A percentile compares a stretch with the other conserved stretches of the same genome.
Conservation (phyloP, 2,113 vertebrate species). For the Myrmecophaga tridactyla region DNA sequence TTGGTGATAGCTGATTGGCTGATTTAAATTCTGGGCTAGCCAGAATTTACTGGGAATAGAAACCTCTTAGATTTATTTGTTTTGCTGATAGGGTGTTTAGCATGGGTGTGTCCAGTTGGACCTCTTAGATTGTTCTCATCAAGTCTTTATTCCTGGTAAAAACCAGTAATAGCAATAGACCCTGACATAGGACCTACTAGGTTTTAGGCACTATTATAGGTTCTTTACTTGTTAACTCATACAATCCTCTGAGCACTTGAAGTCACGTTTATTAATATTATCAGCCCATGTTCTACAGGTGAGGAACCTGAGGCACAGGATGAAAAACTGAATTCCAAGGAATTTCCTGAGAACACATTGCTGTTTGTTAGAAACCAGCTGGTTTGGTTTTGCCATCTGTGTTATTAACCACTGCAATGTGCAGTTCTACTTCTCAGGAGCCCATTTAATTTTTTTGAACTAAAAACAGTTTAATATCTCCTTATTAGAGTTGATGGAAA, state of each 20-base stretch:
- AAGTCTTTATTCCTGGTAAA: neutral
- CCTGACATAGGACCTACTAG: neutral
- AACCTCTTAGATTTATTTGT: no score
- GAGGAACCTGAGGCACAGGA: neutral
- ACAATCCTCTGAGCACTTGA: neutral
- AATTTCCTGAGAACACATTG: neutral
- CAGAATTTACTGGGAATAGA: no score
- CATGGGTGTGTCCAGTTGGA: no score
- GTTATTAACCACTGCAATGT: neutral
- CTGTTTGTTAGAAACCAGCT: neutral
- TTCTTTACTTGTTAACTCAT: neutral
- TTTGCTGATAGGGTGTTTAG: no score
- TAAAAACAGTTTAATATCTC: neutral
- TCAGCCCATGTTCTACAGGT: neutral
- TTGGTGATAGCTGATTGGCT: no score
- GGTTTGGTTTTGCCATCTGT: neutral
- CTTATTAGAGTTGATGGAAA: neutral
- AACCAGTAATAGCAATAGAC: neutral
- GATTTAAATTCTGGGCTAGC: no score
- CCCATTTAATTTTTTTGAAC: neutral
- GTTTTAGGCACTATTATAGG: neutral
- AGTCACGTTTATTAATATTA: neutral
- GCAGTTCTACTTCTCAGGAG: neutral
- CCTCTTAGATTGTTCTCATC: no score
- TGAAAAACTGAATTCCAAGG: neutral